Base-by-base conservation (phyloP, 2,113 vertebrate species). In the Alethe diademata region DNA sequence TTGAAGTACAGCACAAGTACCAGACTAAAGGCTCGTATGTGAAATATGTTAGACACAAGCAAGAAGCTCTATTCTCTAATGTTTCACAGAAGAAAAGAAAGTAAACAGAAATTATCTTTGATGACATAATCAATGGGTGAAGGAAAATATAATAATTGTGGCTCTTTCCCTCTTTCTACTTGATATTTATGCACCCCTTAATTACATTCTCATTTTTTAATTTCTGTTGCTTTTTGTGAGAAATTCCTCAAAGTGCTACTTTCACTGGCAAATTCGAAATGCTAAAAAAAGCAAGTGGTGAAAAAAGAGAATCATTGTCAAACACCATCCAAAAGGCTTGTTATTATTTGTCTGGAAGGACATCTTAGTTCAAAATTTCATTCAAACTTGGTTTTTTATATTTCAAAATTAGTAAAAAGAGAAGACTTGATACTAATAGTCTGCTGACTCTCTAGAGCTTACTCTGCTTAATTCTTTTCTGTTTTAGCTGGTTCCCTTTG, bases 21-120 rank as follows among this genome's bases (percentile, higher is more conserved):
- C 65, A 84, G 17, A 67, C 35, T 38, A 86, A 88, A 29, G 58
- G 71, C 47, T 97, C 47, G 38, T 78, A 78, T 10, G 54, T 65
- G 60, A 96, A 90, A 94, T 54, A 53, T 40, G 82, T 90, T 38
- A 88, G 70, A 85, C 31, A 54, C 35, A 60, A 85, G 85, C 47
- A 84, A 69, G 78, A 85, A 90, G 47, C 42, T 93, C 72, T 50
- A 78, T 93, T 96, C 95, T 92, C 36, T 58, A 88, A 78, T 85
- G 75, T 90, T 97, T 91, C 43, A 74, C 81, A 96, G 90, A 92
- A 92, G 83, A 28, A 26, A 92, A 73, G 65, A 89, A 94, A 96
- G 90, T 85, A 97, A 96, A 95, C 72, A 97, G 87, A 97, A 95
- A 91, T 95, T 92, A 80, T 94, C 85, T 96, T 96, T 91, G 88